Evolutionary conservation across 1,140 invertebrate species (phyloP).

Genomic region (Listronotus oregonensis): DNA sequence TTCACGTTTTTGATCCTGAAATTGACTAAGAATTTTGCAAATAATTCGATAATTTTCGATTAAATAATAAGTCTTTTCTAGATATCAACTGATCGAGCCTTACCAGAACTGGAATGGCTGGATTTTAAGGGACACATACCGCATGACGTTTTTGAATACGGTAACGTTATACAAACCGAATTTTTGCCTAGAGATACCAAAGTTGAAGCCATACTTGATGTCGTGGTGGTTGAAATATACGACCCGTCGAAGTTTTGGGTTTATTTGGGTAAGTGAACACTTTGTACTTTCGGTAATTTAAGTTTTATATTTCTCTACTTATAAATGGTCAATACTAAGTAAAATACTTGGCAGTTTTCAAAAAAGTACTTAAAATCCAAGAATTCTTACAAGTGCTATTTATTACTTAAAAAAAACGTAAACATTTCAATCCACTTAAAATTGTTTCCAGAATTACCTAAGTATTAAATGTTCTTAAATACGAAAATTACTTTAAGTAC

Average conservation of each 20-base stretch:
- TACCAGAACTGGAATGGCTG: slow-evolving; percentile 26
- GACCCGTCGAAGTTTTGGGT: slow-evolving; percentile 50
- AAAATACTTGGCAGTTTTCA: background rate
- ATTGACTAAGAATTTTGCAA: too few species aligned
- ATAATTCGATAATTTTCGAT: too few species aligned
- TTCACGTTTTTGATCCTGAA: too few species aligned
- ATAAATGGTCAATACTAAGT: too few species aligned
- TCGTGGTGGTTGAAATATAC: slow-evolving; percentile 45
- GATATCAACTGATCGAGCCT: background rate
- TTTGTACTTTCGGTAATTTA: slow-evolving; percentile 1
- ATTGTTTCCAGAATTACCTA: too few species aligned
- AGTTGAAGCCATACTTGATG: slow-evolving; percentile 38
- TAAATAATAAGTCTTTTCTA: background rate
- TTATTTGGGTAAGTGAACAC: slow-evolving; percentile 21
- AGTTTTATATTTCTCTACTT: background rate
- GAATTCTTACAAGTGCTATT: too few species aligned
- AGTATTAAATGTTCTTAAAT: too few species aligned
- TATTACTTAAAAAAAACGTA: too few species aligned
- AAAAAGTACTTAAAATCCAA: too few species aligned
- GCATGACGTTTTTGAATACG: slow-evolving; percentile 25
- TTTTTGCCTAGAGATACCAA: slow-evolving; percentile 29
- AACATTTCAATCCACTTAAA: too few species aligned
- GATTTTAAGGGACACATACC: slow-evolving; percentile 33
- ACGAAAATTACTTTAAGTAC: too few species aligned
- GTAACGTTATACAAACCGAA: slow-evolving; percentile 37